Percentiles rank a stretch among this genome's conserved stretches.
Conservation (phyloP, 2,113 vertebrate genomes). For the Apus apus region DNA sequence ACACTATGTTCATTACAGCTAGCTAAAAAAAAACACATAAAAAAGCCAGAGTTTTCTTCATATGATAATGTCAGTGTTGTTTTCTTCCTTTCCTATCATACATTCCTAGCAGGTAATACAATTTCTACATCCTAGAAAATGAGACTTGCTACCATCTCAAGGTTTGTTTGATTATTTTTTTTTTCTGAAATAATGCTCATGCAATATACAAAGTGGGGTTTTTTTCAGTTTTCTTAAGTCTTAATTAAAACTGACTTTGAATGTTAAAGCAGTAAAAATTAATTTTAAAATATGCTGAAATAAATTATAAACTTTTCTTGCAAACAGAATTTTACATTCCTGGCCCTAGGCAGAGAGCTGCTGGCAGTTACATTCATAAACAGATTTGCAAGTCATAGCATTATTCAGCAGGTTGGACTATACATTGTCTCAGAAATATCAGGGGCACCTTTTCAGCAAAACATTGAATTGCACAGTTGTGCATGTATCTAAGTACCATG, state of each 20-base stretch:
- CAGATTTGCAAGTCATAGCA: background rate
- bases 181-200: background rate
- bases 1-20: background rate
- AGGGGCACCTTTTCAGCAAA: background rate
- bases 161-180: background rate
- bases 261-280: background rate
- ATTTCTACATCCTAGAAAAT: background rate
- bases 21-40: background rate
- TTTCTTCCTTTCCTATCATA: background rate
- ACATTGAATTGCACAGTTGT: background rate
- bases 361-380: background rate
- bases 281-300: background rate
- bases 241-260: background rate
- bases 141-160: background rate
- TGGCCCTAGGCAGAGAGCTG: background rate
- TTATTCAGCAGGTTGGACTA: background rate
- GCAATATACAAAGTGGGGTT: background rate
- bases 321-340: background rate
- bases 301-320: background rate
- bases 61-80: accelerated
- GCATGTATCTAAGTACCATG: background rate
- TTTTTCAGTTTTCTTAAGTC: background rate
- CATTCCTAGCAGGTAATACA: background rate
- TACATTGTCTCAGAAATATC: background rate
- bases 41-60: background rate